Evolutionary conservation across 2,888 invertebrate genomes (phyloP), one percentile per base, ranked within the genome.

Genomic region (Pardosa pseudoannulata): DNA sequence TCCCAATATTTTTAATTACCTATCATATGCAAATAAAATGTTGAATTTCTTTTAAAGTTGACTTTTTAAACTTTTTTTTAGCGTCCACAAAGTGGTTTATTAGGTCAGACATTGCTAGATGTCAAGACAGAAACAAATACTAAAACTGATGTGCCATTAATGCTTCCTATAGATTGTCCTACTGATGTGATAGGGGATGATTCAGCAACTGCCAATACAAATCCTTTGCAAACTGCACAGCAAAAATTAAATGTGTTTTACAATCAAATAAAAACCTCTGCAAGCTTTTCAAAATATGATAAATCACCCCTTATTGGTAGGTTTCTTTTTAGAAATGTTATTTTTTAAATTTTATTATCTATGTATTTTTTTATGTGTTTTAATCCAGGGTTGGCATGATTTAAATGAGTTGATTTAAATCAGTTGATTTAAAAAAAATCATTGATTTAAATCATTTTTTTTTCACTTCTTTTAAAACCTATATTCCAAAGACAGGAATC

Each of bases 1-100:
- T n/a, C n/a, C n/a, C n/a, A n/a, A n/a, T n/a, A n/a, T n/a, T n/a
- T n/a, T n/a, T n/a, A n/a, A n/a, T n/a, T n/a, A n/a, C 5, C 16
- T n/a, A 46, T 46, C 2, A 2, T 23, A 56, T 56, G 11, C 23
- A 23, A 23, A 23, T 56, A 23, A 56, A 3, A 23, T 6, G 1
- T 23, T 23, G 16, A 16, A 2, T 11, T 16, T n/a, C n/a, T n/a
- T n/a, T n/a, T n/a, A n/a, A n/a, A n/a, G n/a, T n/a, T n/a, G n/a
- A n/a, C n/a, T n/a, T n/a, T n/a, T 46, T 16, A 6, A 23, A 23
- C 23, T 56, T 23, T 56, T 56, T 16, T 50, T 65, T 36, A 89
- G 89, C 87, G 79, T 28, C 86, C 78, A 9, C 79, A 88, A 46
- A 87, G 88, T 78, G 89, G 89, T 13, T 79, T 89, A 41, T 65